Conservation (phyloP, 2,888 invertebrate species). For the Smittia sp. region DNA sequence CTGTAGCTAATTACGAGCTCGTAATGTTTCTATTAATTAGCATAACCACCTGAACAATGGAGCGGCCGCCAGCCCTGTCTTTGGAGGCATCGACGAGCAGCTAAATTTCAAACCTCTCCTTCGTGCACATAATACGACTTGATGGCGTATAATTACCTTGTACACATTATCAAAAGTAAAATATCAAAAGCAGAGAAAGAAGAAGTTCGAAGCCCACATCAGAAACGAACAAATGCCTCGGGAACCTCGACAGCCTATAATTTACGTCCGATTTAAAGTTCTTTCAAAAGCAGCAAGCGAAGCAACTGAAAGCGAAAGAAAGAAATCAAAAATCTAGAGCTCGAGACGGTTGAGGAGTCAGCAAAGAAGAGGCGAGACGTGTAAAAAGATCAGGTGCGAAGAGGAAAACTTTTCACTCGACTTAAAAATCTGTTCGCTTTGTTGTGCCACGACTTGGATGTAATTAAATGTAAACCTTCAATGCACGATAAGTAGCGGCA, state of each 20-base stretch:
- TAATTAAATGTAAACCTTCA: slow-evolving; percentile 5
- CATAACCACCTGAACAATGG: slow-evolving; percentile 1
- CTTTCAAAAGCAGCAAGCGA: background rate
- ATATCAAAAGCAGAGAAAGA: slow-evolving; percentile 16
- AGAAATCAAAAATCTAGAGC: background rate
- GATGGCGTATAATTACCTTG: slow-evolving; percentile 21
- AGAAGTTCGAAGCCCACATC: background rate
- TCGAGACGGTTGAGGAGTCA: background rate
- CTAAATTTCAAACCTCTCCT: slow-evolving; percentile 13
- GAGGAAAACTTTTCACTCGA: slow-evolving; percentile 7
- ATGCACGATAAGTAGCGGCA: background rate
- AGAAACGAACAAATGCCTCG: background rate
- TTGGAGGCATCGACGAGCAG: background rate
- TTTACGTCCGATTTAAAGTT: slow-evolving; percentile 32
- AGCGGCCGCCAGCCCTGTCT: background rate
- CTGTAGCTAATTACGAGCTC: background rate
- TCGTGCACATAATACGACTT: slow-evolving; percentile 25
- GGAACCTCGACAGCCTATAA: slow-evolving; percentile 36
- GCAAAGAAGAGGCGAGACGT: background rate
- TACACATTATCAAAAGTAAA: slow-evolving; percentile 28
- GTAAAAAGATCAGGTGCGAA: slow-evolving; percentile 14
- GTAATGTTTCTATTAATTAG: slow-evolving; percentile 18
- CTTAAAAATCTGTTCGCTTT: background rate
- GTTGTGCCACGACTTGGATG: slow-evolving; percentile 6
- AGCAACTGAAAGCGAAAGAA: background rate